A percentile compares a stretch with the other conserved stretches of the same genome.
phyloP scores from a whole-genome alignment of 2,888 invertebrate genomes.

The Cephus spinipes region DNA sequence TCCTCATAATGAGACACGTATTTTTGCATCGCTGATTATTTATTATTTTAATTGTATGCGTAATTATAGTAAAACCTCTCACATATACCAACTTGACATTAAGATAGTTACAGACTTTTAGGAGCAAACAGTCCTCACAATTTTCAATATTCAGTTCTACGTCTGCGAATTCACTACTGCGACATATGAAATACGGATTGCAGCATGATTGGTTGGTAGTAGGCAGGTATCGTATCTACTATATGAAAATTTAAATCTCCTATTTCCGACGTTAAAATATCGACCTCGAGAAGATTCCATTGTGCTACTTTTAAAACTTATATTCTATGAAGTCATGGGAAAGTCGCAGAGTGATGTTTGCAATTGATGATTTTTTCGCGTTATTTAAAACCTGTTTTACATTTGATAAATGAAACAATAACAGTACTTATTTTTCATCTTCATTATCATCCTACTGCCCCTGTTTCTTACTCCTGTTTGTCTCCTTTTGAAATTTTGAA shows the following conservation, averaged over 20 bases:
- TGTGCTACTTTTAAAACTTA: neutral
- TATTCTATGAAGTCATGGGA: neutral
- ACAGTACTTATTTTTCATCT: constrained; percentile 2
- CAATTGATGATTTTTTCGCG: neutral
- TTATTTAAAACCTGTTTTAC: neutral
- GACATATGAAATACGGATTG: neutral
- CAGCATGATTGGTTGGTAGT: neutral
- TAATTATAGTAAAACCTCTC: neutral
- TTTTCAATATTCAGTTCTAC: neutral
- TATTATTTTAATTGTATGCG: constrained; percentile 43
- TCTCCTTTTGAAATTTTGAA: constrained; percentile 13
- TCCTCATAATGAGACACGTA: constrained; percentile 25
- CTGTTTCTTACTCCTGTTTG: neutral
- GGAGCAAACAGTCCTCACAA: no score
- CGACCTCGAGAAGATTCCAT: neutral
- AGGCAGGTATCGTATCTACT: neutral
- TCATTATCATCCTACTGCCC: neutral
- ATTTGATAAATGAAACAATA: neutral
- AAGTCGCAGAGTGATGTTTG: neutral
- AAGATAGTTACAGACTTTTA: neutral
- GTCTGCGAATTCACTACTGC: neutral
- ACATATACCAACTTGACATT: neutral
- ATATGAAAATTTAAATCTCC: neutral
- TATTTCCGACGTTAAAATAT: neutral
- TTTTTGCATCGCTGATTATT: constrained; percentile 42